Conservation (phyloP, 2,888 invertebrate genomes). For the Melinaea menophilus region DNA sequence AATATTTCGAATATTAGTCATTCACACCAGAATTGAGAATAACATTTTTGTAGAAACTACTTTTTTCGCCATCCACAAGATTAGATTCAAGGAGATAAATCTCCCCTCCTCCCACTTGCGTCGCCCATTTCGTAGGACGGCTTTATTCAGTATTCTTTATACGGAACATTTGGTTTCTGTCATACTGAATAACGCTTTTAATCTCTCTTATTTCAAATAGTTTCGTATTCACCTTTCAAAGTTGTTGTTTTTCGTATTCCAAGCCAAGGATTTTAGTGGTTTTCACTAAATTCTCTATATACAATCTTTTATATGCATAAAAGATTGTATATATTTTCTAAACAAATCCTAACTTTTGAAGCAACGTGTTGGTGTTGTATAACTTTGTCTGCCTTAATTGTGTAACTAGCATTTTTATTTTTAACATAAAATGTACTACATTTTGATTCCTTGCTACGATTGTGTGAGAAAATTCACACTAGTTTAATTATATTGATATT, state of each 20-base stretch:
- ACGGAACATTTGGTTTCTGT: constrained; percentile 59
- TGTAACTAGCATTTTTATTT: no score
- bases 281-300: neutral
- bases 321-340: constrained; percentile 2
- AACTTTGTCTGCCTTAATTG: neutral
- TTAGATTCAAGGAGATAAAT: no score
- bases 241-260: constrained; percentile 15
- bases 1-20: constrained; percentile 17
- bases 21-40: constrained; percentile 19
- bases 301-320: neutral
- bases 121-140: constrained; percentile 35
- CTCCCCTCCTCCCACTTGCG: no score
- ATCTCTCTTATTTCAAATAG: constrained; percentile 41
- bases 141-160: constrained; percentile 71
- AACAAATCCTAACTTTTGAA: constrained; percentile 19
- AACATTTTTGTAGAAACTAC: no score
- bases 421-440: no score
- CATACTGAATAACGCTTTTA: constrained; percentile 61
- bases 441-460: no score
- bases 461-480: no score
- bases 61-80: no score
- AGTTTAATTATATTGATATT: no score
- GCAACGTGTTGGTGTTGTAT: constrained; percentile 5
- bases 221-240: constrained; percentile 28
- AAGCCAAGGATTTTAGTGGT: neutral